These are phyloP conservation scores for Acanthoscelides obtectus DNA, from an alignment of 2,888 invertebrate genomes.

Conservation along the genomic window DNA sequence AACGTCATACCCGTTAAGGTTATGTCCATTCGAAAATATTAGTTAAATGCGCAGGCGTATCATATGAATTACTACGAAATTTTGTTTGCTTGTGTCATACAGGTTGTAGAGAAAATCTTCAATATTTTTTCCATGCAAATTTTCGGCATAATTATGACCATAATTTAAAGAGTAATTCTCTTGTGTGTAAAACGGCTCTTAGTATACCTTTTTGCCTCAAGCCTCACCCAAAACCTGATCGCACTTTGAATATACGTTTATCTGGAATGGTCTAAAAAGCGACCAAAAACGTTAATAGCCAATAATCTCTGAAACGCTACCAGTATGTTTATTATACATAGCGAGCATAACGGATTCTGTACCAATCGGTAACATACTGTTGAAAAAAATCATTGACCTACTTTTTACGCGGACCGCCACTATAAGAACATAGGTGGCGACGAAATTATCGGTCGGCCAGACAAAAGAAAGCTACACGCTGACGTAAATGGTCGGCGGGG, in stretches of 20 bases:
- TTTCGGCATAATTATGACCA: no score
- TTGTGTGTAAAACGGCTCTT: no score
- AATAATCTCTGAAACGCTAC: background rate
- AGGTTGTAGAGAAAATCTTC: no score
- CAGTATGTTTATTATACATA: background rate
- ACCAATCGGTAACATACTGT: background rate
- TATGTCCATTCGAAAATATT: no score
- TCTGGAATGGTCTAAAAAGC: background rate
- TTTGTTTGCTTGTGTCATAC: no score
- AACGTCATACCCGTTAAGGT: no score
- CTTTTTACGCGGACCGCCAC: conserved; percentile 8
- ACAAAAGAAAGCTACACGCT: background rate
- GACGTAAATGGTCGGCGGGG: background rate
- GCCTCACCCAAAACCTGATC: no score
- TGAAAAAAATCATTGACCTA: conserved; percentile 21
- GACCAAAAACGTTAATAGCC: background rate
- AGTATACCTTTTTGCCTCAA: no score
- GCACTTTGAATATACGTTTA: background rate
- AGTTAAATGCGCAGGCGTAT: no score
- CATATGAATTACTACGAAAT: no score
- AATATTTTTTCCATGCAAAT: no score
- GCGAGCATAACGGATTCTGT: background rate
- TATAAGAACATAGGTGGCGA: background rate
- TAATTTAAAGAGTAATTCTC: no score
- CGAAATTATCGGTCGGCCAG: background rate